Evolutionary conservation across 2,888 invertebrate species (phyloP), one percentile per base, ranked within the genome.

Genomic region (Perdita meconis): DNA sequence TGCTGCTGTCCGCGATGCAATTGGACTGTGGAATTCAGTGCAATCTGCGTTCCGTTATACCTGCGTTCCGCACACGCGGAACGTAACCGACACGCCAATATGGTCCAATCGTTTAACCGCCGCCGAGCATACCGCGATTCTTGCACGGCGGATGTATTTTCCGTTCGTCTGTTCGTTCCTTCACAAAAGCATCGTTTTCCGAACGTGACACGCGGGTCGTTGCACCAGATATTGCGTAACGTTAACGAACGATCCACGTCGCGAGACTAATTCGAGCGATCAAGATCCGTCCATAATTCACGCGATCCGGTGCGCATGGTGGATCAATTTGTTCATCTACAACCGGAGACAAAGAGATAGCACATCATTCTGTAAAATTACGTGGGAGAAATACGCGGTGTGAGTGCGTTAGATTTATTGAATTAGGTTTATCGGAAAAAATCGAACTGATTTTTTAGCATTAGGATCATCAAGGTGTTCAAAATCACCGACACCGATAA

Each of bases 21-120:
- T 82, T 82, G 80, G 73, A 73, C 82, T 82, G 77, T 76, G 82
- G 83, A 85, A 86, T 86, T 84, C 70, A 83, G 79, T 78, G 84
- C 85, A 78, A 84, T 85, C 80, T 64, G 80, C 77, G 80, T 80
- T 81, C 81, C 85, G 81, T 85, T 81, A 84, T 59, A 67, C 69
- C 67, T 55, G 59, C 81, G 73, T 65, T 71, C 59, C 16, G 51
- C 74, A 67, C 51, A 61, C 44, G 67, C 57, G 67, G 12, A 30
- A 40, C 47, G 24, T 40, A 50, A 61, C 57, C 16, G 44, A 63
- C 63, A 55, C 57, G 63, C 16, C 44, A 59, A 44, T n/a, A n/a
- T 26, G 63, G 63, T 12, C 57, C 22, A 42, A 53, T 38, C 72
- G 72, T 72, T 72, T 53, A 40, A 61, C 57, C 40, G 22, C 22